Evolutionary conservation across 1,140 invertebrate genomes (phyloP), one percentile per base, ranked within the genome.

Genomic region (Drosophila sechellia): DNA sequence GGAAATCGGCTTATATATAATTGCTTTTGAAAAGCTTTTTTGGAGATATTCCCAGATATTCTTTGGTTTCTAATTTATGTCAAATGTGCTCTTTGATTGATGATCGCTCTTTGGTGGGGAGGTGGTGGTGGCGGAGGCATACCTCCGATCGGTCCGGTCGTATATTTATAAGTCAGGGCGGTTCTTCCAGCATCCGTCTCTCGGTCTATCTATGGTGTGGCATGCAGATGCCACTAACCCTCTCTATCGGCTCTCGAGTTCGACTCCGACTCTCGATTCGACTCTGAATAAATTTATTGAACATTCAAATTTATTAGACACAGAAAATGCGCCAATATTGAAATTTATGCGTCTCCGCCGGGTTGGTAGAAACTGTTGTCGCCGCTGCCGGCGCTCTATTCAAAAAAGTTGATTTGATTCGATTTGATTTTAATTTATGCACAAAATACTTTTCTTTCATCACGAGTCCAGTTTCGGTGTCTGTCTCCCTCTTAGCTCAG

Each of bases 401-500:
- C 48, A 56, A 31, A 56, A 75, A 75, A 75, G 80, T 76, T 83
- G 83, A 76, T 89, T 87, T 87, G 83, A 89, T 87, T 89, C 83
- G 76, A 89, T 87, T 87, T 77, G 83, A 83, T 87, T 87, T 84
- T 89, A 89, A 89, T 89, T 89, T 89, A 89, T 89, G 85, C 84
- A 89, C 72, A 80, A 89, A 89, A 89, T 89, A 79, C 68, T 89
- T 89, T 89, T 89, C 84, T 89, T 89, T 89, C 79, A 90, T 87
- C 84, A 84, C 64, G 84, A 76, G 66, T 49, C 79, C 35, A 77
- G 71, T 79, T 72, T 77, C 17, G 45, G 34, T 52, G 39, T 42
- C 25, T 56, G 22, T 64, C 63, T 37, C 15, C 35, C 25, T 66
- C 17, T 39, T 8, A 45, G 42, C 42, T 22, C 35, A 3, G 52